Evolutionary conservation across 37 sponge, comb jelly and placozoan species (phyloP).

Genomic region (Theonella swinhoei): DNA sequence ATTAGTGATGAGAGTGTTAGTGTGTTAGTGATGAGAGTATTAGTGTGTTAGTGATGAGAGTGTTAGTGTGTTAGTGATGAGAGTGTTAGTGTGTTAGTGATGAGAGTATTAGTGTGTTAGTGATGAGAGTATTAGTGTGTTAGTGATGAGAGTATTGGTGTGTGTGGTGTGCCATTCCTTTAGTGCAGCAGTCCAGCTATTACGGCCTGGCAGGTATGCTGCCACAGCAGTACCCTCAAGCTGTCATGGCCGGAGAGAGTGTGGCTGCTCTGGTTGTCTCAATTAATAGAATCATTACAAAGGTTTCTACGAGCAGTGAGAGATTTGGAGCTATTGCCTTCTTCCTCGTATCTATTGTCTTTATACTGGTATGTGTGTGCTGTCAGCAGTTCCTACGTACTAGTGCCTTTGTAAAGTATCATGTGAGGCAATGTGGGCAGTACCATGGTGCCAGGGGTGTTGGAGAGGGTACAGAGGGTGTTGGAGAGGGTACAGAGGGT

Average conservation of each 20-base stretch:
- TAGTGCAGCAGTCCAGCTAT: constrained; percentile 89
- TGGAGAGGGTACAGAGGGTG: not conserved
- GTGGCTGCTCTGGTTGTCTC: constrained; percentile 74
- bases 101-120: not conserved
- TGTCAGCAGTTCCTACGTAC: constrained; percentile 56
- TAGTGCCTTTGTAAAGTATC: constrained; percentile 66
- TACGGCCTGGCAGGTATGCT: constrained; percentile 92
- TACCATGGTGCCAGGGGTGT: not conserved
- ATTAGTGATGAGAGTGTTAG: too few relatives aligned
- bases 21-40: too few relatives aligned
- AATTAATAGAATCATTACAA: constrained; percentile 78
- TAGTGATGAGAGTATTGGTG: not conserved
- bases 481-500: not conserved
- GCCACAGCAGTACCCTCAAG: constrained; percentile 78
- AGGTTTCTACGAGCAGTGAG: constrained; percentile 45
- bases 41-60: too few relatives aligned
- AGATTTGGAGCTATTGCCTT: constrained; percentile 70
- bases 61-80: too few relatives aligned
- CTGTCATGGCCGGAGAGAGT: constrained; percentile 86
- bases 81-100: not conserved
- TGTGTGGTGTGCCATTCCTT: constrained; percentile 5
- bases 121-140: not conserved
- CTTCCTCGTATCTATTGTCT: constrained; percentile 78
- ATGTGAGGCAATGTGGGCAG: constrained; percentile 28
- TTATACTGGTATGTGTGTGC: constrained; percentile 72